Conservation (phyloP, 2,113 vertebrate genomes). For the Corynorhinus townsendii region DNA sequence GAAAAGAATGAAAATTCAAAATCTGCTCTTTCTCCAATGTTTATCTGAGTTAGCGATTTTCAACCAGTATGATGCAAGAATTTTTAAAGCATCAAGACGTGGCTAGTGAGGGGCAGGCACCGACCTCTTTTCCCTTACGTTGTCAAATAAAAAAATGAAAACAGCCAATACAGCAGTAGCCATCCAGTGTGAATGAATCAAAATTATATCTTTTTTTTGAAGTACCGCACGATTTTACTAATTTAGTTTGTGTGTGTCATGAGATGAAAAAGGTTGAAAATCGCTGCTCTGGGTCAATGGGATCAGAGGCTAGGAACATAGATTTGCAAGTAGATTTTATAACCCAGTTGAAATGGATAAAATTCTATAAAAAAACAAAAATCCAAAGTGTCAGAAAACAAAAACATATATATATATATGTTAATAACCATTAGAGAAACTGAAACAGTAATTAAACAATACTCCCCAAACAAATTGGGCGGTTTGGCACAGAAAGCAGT, state of each 20-base stretch:
- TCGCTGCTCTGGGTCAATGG: not conserved
- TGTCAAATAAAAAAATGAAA: not conserved
- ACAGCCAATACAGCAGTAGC: not conserved
- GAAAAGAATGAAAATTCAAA: not conserved
- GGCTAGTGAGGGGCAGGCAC: not conserved
- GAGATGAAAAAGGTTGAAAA: not conserved
- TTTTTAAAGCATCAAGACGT: not conserved
- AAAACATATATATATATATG: not conserved
- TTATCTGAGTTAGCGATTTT: not conserved
- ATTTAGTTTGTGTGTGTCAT: not conserved
- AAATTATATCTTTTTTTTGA: not conserved
- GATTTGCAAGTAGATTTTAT: not conserved
- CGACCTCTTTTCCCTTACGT: not conserved
- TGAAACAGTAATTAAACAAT: not conserved
- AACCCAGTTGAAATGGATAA: not conserved
- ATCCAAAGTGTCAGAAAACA: not conserved
- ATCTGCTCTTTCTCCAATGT: not conserved
- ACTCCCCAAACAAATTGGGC: not conserved
- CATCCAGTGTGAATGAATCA: not conserved
- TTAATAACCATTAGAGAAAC: not conserved
- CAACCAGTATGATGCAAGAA: not conserved
- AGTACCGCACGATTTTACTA: not conserved
- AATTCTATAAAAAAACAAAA: not conserved
- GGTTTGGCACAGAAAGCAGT: not conserved
- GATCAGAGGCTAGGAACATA: not conserved